Evolutionary conservation across 2,113 vertebrate genomes (phyloP), one percentile per base, ranked within the genome.

Genomic region (Elaphurus davidianus): DNA sequence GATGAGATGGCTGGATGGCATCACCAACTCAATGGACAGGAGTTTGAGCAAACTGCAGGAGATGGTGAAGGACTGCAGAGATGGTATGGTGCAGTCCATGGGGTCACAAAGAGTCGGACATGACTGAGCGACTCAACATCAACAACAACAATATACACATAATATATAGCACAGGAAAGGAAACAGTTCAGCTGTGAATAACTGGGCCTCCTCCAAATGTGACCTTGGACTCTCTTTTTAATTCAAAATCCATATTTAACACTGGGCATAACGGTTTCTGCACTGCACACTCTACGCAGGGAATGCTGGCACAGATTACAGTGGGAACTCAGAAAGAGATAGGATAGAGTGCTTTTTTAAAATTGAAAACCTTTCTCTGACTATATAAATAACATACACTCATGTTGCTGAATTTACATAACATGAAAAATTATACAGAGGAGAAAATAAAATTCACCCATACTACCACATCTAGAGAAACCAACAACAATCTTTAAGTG

Each of bases 381-480:
- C 94, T 95, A 55, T 67, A 87, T 89, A 91, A 97, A 97, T 93
- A 97, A 85, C 91, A 62, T 4, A 96, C 40, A 83, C 45, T 88
- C 11, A 10, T 23, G n/a, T 6, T 50, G 67, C 83, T 93, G 91
- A 89, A 93, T 87, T 97, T 95, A 97, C 30, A 60, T 79, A 71
- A 78, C 21, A 71, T 67, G 55, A 96, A 97, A 97, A 95, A 97
- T 91, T 62, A 96, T n/a, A 84, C 12, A 95, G 67, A 87, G 64
- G 76, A 91, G 54, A 94, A 93, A 76, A 74, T 78, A 85, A 93
- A 93, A 97, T 55, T 87, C 79, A 96, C 40, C 82, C 47, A 47
- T 7, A 54, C 1, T 13, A 28, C 71, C 40, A 71, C 11, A 74
- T 1, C n/a, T 5, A 76, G 59, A 96, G 50, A 86, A 47, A 82